Conservation (phyloP, 23 tunicate genomes). For the Clavelina lepadiformis region DNA sequence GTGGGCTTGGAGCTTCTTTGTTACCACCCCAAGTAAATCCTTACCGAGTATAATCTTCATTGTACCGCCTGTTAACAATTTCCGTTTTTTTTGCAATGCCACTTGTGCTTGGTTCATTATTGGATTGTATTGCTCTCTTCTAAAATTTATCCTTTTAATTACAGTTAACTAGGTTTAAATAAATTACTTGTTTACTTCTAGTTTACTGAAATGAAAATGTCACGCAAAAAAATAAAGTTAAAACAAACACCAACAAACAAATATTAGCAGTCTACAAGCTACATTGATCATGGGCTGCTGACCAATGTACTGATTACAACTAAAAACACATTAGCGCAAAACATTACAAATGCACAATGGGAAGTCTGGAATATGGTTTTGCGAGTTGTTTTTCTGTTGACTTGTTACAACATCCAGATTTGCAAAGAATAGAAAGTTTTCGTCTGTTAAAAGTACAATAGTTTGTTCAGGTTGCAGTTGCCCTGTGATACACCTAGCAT, state of each 20-base stretch:
- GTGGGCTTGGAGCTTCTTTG: constrained; percentile 24
- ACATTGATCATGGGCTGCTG: no score
- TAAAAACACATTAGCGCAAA: no score
- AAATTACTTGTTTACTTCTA: no score
- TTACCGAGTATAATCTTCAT: constrained; percentile 26
- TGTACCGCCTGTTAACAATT: constrained; percentile 26
- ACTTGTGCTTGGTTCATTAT: constrained; percentile 7
- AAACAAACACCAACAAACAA: no score
- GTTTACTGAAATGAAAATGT: no score
- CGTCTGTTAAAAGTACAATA: not conserved
- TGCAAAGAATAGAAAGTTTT: not conserved
- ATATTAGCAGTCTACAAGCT: no score
- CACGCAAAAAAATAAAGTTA: no score
- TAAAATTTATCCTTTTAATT: not conserved
- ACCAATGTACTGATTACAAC: no score
- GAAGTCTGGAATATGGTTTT: not conserved
- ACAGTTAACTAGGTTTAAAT: no score
- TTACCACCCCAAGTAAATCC: constrained; percentile 32
- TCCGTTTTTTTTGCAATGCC: not conserved
- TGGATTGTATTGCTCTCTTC: not conserved
- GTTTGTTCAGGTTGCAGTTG: constrained; percentile 3
- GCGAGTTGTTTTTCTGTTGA: no score
- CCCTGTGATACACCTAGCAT: constrained; percentile 2
- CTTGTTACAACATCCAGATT: not conserved
- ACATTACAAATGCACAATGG: constrained; percentile 1